Base-by-base conservation (phyloP, 2,797 vertebrate species). In the Distichodus sexfasciatus region DNA sequence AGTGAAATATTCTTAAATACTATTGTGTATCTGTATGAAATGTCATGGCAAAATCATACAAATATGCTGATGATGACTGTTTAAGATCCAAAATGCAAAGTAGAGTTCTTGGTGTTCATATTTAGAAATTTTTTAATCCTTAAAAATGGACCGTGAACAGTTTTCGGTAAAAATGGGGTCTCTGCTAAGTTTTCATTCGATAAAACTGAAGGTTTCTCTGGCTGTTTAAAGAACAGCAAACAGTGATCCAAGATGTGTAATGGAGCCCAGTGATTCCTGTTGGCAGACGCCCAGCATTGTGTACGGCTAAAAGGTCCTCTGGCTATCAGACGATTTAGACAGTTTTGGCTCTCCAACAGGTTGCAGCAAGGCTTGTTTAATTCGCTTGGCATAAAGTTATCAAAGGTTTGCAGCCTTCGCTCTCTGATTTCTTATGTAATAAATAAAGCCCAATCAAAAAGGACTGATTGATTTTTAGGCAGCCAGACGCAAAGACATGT, bases 231-330 rank as follows among this genome's bases (percentile, higher is more conserved):
- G 76, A 62, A 54, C 31, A 14, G 63, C 43, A 54, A 63, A 69
- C 72, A 70, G 55, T 65, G 35, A 68, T 69, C 59, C 61, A 26
- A 24, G 41, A 3, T 70, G 44, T 78, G 76, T 69, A 80, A 81
- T 70, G 82, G 81, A 86, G 86, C 84, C 84, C 70, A 73, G 60
- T 64, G 76, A 59, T 72, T 40, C 75, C 60, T 24, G 19, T 50
- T 86, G 85, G 84, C 80, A 63, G 8, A 33, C 61, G 40, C 80
- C 86, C 84, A 87, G 79, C 76, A 81, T 83, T 89, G 82, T 88
- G 86, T 86, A 82, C 76, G 78, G 76, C 72, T 73, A 78, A 78
- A 67, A 74, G 69, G 69, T 74, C 76, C 78, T 74, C 68, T 65
- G 76, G 72, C 54, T 69, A 77, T 77, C 69, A 60, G 74, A 67